These are phyloP conservation scores for Brachypalpus laphriformis DNA, from an alignment of 2,888 invertebrate species.

Conservation along the genomic window DNA sequence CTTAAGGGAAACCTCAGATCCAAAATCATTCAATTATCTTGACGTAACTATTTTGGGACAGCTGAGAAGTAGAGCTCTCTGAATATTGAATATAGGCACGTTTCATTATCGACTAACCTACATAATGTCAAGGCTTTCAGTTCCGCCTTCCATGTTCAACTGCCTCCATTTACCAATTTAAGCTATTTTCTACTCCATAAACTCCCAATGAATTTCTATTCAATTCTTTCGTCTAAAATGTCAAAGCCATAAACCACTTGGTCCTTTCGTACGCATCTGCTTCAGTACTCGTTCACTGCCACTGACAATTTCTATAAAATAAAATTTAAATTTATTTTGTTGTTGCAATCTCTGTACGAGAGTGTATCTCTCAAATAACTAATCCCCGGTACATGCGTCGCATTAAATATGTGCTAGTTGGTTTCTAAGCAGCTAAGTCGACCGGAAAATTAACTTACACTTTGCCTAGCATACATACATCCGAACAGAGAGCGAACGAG, in stretches of 20 bases:
- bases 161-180: conserved; percentile 13
- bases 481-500: neutral
- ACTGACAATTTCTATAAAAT: conserved; percentile 5
- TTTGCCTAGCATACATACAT: conserved; percentile 44
- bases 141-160: neutral
- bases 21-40: too few species aligned
- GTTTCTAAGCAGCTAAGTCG: conserved; percentile 76
- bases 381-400: conserved; percentile 58
- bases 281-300: neutral
- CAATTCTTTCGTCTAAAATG: conserved; percentile 1
- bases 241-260: conserved; percentile 37
- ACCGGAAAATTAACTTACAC: conserved; percentile 77
- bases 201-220: conserved; percentile 21
- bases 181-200: conserved; percentile 43
- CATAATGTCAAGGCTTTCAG: neutral
- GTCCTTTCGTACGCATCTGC: conserved; percentile 3
- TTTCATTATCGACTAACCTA: neutral
- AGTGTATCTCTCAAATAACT: conserved; percentile 35
- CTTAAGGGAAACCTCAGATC: too few species aligned
- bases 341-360: conserved; percentile 1
- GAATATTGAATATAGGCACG: too few species aligned
- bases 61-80: too few species aligned
- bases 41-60: too few species aligned
- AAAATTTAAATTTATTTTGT: conserved; percentile 44
- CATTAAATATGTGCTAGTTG: conserved; percentile 73